phyloP scores from a whole-genome alignment of 2,113 vertebrate species.

The Pagrus major region DNA sequence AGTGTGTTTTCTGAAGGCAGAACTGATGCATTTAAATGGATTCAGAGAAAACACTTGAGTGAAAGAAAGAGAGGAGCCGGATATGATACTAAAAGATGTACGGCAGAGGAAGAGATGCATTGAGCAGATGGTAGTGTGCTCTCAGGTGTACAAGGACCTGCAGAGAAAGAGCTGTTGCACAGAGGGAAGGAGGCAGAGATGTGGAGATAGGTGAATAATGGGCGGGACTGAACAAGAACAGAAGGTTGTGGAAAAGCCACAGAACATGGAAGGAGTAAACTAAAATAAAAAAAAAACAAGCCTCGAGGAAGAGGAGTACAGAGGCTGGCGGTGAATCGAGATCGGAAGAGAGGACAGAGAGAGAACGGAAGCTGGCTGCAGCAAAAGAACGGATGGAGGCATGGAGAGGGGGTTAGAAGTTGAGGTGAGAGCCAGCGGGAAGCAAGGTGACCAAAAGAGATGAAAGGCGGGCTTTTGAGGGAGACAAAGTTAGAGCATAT shows the following conservation, averaged over 20 bases:
- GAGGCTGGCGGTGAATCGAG: constrained; percentile 15
- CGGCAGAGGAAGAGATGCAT: constrained; percentile 39
- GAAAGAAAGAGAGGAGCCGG: constrained; percentile 13
- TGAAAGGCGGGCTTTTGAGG: constrained; percentile 49
- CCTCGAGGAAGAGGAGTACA: constrained; percentile 11
- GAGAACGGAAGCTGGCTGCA: constrained; percentile 45
- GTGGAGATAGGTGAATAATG: constrained; percentile 53
- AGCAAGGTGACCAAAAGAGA: constrained; percentile 61
- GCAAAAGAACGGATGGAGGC: constrained; percentile 47
- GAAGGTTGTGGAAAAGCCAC: constrained; percentile 26
- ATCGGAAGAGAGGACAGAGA: constrained; percentile 40
- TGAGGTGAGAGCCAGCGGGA: constrained; percentile 69
- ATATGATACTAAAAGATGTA: constrained; percentile 33
- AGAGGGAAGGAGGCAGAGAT: constrained; percentile 59
- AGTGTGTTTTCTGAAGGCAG: constrained; percentile 18
- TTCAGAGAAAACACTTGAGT: constrained; percentile 19
- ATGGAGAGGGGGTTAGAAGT: constrained; percentile 63
- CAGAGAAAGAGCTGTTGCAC: constrained; percentile 73
- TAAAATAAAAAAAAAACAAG: constrained; percentile 8
- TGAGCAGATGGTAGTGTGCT: constrained; percentile 71
- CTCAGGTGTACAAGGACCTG: constrained; percentile 72
- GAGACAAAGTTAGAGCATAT: constrained; percentile 50
- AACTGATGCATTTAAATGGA: constrained; percentile 25
- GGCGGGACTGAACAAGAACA: constrained; percentile 35
- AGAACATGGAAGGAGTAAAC: constrained; percentile 26